Evolutionary conservation across 2,888 invertebrate genomes (phyloP).

Genomic region (Ochropacha duplaris): DNA sequence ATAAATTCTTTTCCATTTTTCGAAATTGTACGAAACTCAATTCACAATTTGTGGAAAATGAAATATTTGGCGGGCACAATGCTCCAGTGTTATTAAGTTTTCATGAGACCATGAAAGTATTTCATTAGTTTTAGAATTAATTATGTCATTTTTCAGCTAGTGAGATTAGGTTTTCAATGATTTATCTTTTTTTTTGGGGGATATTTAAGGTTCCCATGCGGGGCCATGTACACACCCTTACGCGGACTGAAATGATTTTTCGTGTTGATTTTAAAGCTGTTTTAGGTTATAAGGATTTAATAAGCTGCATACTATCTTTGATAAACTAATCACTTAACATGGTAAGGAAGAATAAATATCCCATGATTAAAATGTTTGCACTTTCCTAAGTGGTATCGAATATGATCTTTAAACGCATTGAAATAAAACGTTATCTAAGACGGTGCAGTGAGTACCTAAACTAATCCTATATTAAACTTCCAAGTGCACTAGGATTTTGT

Average conservation of each 20-base stretch:
- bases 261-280: too few relatives aligned
- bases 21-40: neutral
- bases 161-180: neutral
- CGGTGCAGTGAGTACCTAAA: constrained; percentile 9
- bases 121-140: neutral
- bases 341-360: too few relatives aligned
- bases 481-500: constrained; percentile 9
- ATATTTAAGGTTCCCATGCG: too few relatives aligned
- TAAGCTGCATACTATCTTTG: too few relatives aligned
- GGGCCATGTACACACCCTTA: too few relatives aligned
- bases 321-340: too few relatives aligned
- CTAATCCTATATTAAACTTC: constrained; percentile 20
- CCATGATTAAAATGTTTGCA: too few relatives aligned
- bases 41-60: neutral
- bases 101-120: neutral
- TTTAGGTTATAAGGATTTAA: too few relatives aligned
- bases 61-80: neutral
- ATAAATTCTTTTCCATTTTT: neutral
- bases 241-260: too few relatives aligned
- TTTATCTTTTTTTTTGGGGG: neutral
- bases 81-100: neutral
- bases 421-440: constrained; percentile 7
- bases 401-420: too few relatives aligned
- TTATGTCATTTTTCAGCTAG: neutral
- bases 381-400: too few relatives aligned